Conservation (phyloP, 2,797 vertebrate genomes). For the Lophius americanus region DNA sequence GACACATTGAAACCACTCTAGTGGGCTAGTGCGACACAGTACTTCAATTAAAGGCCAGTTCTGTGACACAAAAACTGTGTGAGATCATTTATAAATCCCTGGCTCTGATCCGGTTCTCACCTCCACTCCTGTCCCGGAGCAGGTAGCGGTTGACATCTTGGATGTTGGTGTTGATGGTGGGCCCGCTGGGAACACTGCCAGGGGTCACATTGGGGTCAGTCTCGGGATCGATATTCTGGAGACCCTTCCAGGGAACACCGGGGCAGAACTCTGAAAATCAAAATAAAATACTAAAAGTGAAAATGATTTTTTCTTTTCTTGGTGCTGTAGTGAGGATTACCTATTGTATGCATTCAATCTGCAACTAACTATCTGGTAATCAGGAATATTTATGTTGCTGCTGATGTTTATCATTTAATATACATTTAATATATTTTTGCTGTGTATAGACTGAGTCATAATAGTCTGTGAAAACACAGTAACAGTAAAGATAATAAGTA, state of each 20-base stretch:
- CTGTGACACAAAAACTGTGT: not conserved
- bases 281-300: not conserved
- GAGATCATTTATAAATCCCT: not conserved
- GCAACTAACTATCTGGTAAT: not conserved
- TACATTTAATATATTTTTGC: not conserved
- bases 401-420: not conserved
- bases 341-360: not conserved
- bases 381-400: too few species aligned
- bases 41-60: not conserved
- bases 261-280: constrained; percentile 93
- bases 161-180: constrained; percentile 98
- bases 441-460: not conserved
- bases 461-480: not conserved
- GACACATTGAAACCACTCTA: constrained; percentile 1
- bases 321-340: not conserved
- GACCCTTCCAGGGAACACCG: constrained; percentile 98
- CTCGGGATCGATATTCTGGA: constrained; percentile 98
- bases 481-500: not conserved
- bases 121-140: constrained; percentile 92
- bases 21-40: too few species aligned
- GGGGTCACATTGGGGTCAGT: constrained; percentile 97
- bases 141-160: constrained; percentile 99
- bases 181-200: constrained; percentile 95
- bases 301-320: not conserved
- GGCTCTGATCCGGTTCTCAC: constrained; percentile 69